Conservation (phyloP, 2,113 vertebrate genomes). For the Pteruthius melanotis region DNA sequence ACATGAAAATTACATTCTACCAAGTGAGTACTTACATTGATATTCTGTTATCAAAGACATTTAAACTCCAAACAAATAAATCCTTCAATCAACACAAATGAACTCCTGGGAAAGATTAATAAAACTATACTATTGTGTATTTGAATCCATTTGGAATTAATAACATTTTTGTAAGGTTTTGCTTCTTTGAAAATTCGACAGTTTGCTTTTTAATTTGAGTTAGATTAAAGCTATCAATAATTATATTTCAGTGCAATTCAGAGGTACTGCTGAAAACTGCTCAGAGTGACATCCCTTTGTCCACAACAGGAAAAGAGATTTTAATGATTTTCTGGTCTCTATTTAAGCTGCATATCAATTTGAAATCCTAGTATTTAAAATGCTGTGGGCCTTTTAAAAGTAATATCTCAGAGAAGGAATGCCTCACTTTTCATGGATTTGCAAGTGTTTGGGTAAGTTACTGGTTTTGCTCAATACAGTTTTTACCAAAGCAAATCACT, state of each 20-base stretch:
- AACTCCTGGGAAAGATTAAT: neutral
- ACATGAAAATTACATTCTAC: neutral
- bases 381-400: neutral
- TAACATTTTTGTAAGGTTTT: neutral
- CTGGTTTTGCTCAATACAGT: neutral
- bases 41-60: conserved; percentile 1
- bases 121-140: neutral
- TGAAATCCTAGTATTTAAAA: neutral
- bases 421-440: neutral
- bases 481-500: neutral
- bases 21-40: neutral
- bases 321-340: neutral
- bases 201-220: neutral
- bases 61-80: conserved; percentile 23
- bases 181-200: neutral
- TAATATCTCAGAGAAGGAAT: neutral
- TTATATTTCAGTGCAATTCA: neutral
- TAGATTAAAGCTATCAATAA: neutral
- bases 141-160: neutral
- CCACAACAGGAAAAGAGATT: neutral
- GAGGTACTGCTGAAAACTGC: neutral
- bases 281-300: neutral
- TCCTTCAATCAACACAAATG: neutral
- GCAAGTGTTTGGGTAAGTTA: neutral
- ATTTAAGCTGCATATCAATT: neutral